Evolutionary conservation across 2,797 vertebrate genomes (phyloP).

Genomic region (Limosa lapponica): DNA sequence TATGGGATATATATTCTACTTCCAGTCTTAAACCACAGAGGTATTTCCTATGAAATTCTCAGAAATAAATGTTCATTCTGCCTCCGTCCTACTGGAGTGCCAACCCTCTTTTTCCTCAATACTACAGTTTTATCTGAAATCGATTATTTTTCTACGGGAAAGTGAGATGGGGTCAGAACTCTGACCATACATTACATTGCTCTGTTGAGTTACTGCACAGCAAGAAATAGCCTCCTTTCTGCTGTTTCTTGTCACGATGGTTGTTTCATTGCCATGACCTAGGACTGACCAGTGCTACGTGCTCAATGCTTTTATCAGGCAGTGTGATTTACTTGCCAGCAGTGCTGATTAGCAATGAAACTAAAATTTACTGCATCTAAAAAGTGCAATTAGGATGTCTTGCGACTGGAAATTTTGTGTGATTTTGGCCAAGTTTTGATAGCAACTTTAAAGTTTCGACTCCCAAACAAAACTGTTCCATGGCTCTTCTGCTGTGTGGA

Average conservation of each 20-base stretch:
- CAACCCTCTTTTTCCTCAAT: neutral
- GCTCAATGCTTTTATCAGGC: neutral
- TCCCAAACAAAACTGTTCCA: neutral
- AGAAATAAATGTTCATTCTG: neutral
- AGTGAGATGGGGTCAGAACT: neutral
- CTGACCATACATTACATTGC: neutral
- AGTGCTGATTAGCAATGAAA: neutral
- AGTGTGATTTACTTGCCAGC: neutral
- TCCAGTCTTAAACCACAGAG: neutral
- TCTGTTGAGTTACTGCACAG: neutral
- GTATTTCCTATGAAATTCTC: neutral
- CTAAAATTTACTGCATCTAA: neutral
- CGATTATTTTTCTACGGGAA: neutral
- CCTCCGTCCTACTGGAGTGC: neutral
- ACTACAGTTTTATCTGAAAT: neutral
- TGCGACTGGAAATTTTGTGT: neutral
- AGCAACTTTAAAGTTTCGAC: neutral
- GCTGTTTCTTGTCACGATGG: neutral
- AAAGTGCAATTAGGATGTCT: neutral
- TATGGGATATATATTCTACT: rapidly evolving
- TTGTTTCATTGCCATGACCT: neutral
- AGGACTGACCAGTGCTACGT: neutral
- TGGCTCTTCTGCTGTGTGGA: neutral
- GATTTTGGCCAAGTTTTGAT: neutral
- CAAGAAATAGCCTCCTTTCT: neutral